Evolutionary conservation across 1,140 invertebrate genomes (phyloP).

Genomic region (Whitmania pigra): DNA sequence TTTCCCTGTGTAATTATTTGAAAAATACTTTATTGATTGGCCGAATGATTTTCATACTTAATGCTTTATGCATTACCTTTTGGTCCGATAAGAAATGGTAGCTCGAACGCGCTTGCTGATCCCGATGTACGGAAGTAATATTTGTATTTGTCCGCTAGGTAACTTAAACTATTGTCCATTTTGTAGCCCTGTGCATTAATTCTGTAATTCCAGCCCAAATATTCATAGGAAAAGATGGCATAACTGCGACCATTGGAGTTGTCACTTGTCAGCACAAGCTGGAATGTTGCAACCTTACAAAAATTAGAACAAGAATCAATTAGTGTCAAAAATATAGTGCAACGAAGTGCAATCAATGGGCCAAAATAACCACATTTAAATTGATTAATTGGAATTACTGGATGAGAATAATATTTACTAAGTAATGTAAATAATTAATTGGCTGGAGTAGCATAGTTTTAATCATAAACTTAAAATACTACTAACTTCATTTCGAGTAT

Average conservation of each 20-base stretch:
- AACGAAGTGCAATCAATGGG: no score
- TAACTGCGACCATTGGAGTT: neutral
- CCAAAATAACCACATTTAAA: no score
- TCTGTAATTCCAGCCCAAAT: neutral
- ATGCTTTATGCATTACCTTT: neutral
- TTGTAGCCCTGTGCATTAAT: constrained; percentile 1
- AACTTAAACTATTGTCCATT: constrained; percentile 1
- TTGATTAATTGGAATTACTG: no score
- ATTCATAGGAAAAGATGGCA: neutral
- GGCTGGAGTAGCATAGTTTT: neutral
- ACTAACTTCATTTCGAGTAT: neutral
- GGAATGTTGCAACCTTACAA: neutral
- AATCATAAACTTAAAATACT: neutral
- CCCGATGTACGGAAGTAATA: neutral
- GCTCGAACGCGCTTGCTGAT: neutral
- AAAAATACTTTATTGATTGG: no score
- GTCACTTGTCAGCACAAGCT: neutral
- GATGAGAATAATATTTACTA: no score
- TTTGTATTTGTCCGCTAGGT: neutral
- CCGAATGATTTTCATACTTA: no score
- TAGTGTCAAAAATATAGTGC: no score
- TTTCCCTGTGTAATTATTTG: neutral
- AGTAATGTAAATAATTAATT: neutral
- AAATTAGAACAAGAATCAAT: no score
- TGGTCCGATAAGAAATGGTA: neutral